phyloP scores from a whole-genome alignment of 2,888 invertebrate genomes.

The Osedax fenrisi region DNA sequence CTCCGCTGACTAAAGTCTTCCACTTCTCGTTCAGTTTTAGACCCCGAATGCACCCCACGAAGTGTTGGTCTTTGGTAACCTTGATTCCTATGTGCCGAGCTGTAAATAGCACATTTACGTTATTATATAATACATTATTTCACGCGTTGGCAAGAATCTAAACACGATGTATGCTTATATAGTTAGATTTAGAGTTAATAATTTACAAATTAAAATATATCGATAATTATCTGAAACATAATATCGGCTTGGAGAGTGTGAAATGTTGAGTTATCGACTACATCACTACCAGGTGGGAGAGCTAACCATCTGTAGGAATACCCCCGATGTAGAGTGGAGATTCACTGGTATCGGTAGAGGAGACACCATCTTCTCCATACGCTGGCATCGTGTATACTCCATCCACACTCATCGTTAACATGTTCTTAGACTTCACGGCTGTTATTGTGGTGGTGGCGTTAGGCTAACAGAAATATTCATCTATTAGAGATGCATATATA shows the following conservation, averaged over 20 bases:
- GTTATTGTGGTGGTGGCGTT: no score
- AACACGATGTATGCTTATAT: no score
- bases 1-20: constrained; percentile 71
- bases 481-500: no score
- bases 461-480: no score
- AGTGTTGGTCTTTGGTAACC: constrained; percentile 56
- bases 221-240: no score
- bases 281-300: no score
- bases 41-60: constrained; percentile 77
- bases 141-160: no score
- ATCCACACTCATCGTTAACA: constrained; percentile 75
- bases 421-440: constrained; percentile 70
- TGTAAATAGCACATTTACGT: constrained; percentile 29
- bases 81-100: constrained; percentile 57
- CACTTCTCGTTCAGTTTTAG: constrained; percentile 65
- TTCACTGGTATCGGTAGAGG: constrained; percentile 67
- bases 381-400: constrained; percentile 62
- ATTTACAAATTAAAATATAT: no score
- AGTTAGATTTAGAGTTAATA: no score
- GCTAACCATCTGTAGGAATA: constrained; percentile 56
- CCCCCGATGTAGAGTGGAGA: constrained; percentile 77
- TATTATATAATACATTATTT: no score
- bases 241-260: no score
- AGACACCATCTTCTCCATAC: constrained; percentile 58
- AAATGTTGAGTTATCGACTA: no score